Base-by-base conservation (phyloP, 2,797 vertebrate species). In the Microctenopoma stevenorrisi region DNA sequence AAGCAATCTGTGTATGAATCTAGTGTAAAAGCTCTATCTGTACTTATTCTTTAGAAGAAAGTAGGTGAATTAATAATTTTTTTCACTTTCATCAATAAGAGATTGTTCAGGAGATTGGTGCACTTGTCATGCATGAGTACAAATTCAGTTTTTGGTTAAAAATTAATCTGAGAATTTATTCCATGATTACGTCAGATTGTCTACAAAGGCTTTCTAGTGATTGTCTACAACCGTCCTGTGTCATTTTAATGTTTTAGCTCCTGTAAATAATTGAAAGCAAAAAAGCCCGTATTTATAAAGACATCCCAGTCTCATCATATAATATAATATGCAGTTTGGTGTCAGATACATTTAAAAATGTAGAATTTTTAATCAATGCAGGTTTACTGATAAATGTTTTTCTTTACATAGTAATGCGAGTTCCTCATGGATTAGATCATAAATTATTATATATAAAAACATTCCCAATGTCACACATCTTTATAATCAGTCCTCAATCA, bases 171-270 rank as follows among this genome's bases (percentile, higher is more conserved):
- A 16, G 42, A 55, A 52, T 78, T 81, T 73, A 59, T 73, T 74
- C 65, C 58, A 38, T 83, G 58, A 74, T 87, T 67, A 84, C 81
- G 73, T 90, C 81, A 86, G 79, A 85, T 66, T 86, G 68, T 83
- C 64, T 83, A 82, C 86, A 62, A 75, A 79, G 74, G 25, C 56
- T 76, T 47, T 72, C 60, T 33, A 35, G 60, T 74, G 74, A 85
- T 78, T 75, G 68, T 84, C 82, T 82, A 74, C 76, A 79, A 79
- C 71, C 12, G 4, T 54, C 72, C 53, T 74, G 65, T 87, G 69
- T 87, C 80, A 66, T 85, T 81, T 90, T 66, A 89, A 88, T 85
- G 63, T 88, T 89, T 88, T 62, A 86, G 60, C 33, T 68, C 57
- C 48, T 70, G 68, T 91, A 4, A 91, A 90, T 90, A 74, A 89